These are phyloP conservation scores for Scylla paramamosain DNA, from an alignment of 1,140 invertebrate species.

Conservation along the genomic window DNA sequence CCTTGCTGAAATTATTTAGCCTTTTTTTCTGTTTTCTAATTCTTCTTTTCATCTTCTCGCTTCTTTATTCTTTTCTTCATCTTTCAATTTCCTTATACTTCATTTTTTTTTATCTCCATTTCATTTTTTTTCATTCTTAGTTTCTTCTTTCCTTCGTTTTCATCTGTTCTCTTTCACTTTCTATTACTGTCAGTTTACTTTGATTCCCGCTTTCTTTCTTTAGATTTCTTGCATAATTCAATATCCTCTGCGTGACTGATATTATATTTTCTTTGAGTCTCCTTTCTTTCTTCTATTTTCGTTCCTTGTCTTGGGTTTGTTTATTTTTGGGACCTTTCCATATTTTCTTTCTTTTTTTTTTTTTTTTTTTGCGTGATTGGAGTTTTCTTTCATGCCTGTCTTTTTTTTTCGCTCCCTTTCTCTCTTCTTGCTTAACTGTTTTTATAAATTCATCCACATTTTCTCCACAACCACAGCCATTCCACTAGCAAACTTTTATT, in stretches of 20 bases:
- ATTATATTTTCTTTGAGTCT: neutral
- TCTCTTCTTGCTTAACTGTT: neutral
- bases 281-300: slow-evolving; percentile 21
- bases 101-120: neutral
- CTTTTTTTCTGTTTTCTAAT: no score
- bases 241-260: neutral
- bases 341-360: neutral
- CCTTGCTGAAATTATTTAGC: no score
- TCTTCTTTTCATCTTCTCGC: neutral
- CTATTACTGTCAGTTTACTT: neutral
- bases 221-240: neutral
- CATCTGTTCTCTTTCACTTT: neutral
- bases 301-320: neutral
- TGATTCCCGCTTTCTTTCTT: neutral
- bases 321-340: neutral
- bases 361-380: neutral
- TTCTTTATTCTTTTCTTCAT: neutral
- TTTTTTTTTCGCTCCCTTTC: neutral
- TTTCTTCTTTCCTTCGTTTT: neutral
- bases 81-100: neutral
- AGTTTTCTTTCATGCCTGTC: neutral
- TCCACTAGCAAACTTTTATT: neutral
- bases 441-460: neutral
- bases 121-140: neutral
- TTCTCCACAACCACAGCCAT: neutral